phyloP scores from a whole-genome alignment of 2,888 invertebrate genomes.

The Prostheceraeus crozeri region DNA sequence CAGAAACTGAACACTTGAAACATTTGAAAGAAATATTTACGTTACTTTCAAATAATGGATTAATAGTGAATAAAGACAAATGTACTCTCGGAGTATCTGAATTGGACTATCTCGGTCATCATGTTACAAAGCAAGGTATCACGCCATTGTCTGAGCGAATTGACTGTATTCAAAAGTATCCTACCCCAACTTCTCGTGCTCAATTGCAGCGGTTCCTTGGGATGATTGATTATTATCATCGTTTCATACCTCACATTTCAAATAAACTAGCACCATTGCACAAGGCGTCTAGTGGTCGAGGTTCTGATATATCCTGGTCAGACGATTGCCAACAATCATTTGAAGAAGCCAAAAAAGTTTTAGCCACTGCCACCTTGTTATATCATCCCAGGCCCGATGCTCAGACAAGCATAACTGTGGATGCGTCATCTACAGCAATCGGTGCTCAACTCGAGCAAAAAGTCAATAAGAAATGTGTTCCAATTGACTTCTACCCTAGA shows the following conservation, averaged over 20 bases:
- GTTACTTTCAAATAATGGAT: background rate
- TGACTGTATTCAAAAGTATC: background rate
- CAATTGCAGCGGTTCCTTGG: conserved; percentile 20
- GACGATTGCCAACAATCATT: conserved; percentile 1
- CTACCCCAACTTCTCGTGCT: background rate
- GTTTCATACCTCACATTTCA: conserved; percentile 39
- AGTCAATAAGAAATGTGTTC: conserved; percentile 31
- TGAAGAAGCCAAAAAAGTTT: conserved; percentile 10
- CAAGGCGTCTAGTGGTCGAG: background rate
- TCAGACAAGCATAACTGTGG: background rate
- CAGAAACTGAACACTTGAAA: background rate
- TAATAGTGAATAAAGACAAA: conserved; percentile 1
- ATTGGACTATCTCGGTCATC: conserved; percentile 9
- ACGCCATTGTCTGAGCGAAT: conserved; percentile 3
- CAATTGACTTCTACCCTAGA: conserved; percentile 39
- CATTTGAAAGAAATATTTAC: background rate
- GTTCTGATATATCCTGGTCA: background rate
- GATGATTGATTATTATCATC: conserved; percentile 41
- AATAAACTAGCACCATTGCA: conserved; percentile 14
- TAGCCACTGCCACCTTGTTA: background rate
- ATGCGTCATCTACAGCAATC: conserved; percentile 23
- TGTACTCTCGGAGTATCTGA: conserved; percentile 3
- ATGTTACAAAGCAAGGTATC: background rate
- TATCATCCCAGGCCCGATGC: background rate
- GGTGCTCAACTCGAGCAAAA: conserved; percentile 21